Evolutionary conservation across 92 coral and sea anemone genomes (phyloP), one percentile per base, ranked within the genome.

Genomic region (Bergia puertoricense): DNA sequence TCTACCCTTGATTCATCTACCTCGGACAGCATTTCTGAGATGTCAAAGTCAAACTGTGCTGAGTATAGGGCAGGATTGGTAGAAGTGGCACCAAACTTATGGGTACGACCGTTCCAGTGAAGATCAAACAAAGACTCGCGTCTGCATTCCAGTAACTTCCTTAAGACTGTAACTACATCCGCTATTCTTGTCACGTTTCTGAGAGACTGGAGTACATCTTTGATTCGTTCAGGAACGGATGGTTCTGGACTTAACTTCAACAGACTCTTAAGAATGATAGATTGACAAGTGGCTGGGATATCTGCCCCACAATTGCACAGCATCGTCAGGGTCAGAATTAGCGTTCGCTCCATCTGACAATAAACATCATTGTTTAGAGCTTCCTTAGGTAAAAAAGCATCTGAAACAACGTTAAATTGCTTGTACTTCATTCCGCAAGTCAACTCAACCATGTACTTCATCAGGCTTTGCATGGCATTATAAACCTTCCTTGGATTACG

Each of bases 271-370:
- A 95, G 92, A 38, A 96, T 85, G 37, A 86, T 40, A 2, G 57
- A 54, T 40, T 96, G 93, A 74, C 89, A 73, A 38, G 56, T 38
- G 15, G 57, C 78, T 16, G 98, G 90, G 40, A 97, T 90, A 41
- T 92, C 92, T n/a, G 89, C 85, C 72, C 94, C 99, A 86, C 96
- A 92, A 85, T 97, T 97, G 80, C 96, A 96, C 79, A 97, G 81
- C 98, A 97, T 94, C 56, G 96, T 94, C 54, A 97, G 84, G 16
- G 91, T 92, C n/a, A 97, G 89, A 51, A 97, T 85, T 76, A 97
- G 85, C 5, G 88, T 91, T 89, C 99, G 86, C 56, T 95, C 99
- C 15, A 95, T 89, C 71, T 96, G 96, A 68, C 91, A 96, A 6
- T 92, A 92, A 39, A 44, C 88, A 56, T 82, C 88, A 15, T 30